A percentile compares a stretch with the other conserved stretches of the same genome.
Conservation (phyloP, 1,140 invertebrate genomes). For the Rhysida immarginata region DNA sequence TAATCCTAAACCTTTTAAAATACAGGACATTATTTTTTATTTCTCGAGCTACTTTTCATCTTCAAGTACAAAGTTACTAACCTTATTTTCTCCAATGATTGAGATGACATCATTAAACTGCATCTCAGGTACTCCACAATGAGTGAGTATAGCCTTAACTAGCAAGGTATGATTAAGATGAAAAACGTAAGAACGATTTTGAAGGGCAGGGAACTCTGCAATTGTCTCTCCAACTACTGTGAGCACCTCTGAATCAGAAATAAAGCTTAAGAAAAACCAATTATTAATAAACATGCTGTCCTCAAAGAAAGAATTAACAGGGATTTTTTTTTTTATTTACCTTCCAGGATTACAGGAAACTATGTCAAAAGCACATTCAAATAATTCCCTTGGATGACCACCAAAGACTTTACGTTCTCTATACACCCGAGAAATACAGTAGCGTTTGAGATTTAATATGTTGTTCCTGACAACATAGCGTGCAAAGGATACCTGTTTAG, state of each 20-base stretch:
- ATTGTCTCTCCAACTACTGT: conserved; percentile 58
- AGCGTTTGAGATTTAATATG: conserved; percentile 62
- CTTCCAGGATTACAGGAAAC: conserved; percentile 46
- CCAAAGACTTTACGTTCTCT: conserved; percentile 64
- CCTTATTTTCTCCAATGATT: conserved; percentile 42
- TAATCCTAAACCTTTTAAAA: too few species aligned
- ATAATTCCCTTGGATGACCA: conserved; percentile 71
- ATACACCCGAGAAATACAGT: conserved; percentile 70
- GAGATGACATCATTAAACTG: conserved; percentile 48
- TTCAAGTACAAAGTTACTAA: too few species aligned
- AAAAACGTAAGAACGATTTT: conserved; percentile 51
- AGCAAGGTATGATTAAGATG: conserved; percentile 69
- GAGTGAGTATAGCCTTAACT: conserved; percentile 56
- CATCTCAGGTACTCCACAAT: conserved; percentile 59
- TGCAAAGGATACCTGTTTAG: conserved; percentile 49
- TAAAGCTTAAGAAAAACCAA: conserved; percentile 32
- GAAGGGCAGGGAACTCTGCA: conserved; percentile 47
- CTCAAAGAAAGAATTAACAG: too few species aligned
- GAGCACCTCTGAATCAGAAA: conserved; percentile 75
- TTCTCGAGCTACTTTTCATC: too few species aligned
- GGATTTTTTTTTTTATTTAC: conserved; percentile 32
- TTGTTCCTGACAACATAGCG: conserved; percentile 66
- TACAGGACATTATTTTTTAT: too few species aligned
- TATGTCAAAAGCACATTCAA: conserved; percentile 87
- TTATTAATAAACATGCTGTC: neutral